Conservation (phyloP, 2,888 invertebrate species). For the Dryococelus australis region DNA sequence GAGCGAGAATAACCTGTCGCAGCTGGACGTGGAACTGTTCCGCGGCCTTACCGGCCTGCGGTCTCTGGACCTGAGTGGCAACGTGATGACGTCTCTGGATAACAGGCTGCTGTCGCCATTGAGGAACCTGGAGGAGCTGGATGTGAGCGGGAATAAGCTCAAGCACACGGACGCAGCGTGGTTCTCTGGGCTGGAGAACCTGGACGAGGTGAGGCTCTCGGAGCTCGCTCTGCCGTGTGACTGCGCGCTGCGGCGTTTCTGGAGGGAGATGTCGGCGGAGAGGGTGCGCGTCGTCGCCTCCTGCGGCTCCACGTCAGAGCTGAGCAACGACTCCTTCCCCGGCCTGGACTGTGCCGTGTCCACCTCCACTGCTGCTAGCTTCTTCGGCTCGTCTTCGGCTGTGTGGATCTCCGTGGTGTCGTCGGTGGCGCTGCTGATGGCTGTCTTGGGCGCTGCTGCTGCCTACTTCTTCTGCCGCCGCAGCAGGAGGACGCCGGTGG, state of each 20-base stretch:
- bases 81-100: neutral
- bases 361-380: neutral
- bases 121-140: neutral
- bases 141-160: neutral
- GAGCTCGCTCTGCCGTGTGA: neutral
- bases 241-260: neutral
- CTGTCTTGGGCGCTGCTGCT: neutral
- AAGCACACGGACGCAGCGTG: neutral
- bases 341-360: neutral
- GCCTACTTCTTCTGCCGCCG: neutral
- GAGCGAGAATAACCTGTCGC: neutral
- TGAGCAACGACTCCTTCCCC: neutral
- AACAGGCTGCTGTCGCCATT: neutral
- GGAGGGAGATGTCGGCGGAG: neutral
- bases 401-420: constrained; percentile 3
- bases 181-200: neutral
- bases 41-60: neutral
- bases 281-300: neutral
- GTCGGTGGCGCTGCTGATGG: neutral
- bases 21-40: neutral
- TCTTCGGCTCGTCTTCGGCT: neutral
- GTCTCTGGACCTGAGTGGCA: neutral
- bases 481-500: neutral
- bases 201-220: constrained; percentile 1
- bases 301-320: neutral